These are phyloP conservation scores for Albula glossodonta DNA, from an alignment of 2,113 vertebrate species.

Conservation along the genomic window DNA sequence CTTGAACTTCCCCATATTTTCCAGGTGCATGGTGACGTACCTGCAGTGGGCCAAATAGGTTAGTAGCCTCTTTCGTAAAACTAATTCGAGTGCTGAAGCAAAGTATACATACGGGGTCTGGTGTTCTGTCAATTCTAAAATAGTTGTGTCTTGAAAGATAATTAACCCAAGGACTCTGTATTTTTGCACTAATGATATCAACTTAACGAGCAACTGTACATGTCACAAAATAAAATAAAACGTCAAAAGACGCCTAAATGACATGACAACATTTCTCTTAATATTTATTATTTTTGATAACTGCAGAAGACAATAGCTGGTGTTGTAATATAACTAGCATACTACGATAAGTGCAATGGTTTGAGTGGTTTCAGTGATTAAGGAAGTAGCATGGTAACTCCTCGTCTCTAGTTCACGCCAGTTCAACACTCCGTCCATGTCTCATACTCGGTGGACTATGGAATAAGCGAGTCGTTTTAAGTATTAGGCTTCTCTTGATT, in stretches of 20 bases:
- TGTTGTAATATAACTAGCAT: not conserved
- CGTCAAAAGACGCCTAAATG: not conserved
- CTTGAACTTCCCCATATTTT: not conserved
- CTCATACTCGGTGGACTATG: not conserved
- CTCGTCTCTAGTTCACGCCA: not conserved
- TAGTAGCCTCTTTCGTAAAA: not conserved
- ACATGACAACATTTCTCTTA: not conserved
- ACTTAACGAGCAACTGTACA: too few relatives aligned
- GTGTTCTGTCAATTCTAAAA: too few relatives aligned
- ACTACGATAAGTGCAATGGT: not conserved
- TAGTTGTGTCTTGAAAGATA: too few relatives aligned
- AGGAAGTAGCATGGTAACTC: conserved; percentile 14
- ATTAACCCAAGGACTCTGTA: too few relatives aligned
- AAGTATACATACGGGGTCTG: not conserved
- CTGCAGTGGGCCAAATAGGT: not conserved
- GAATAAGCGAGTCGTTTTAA: not conserved
- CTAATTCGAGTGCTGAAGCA: not conserved
- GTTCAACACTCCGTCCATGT: not conserved
- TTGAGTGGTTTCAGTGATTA: conserved; percentile 20
- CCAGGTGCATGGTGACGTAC: not conserved
- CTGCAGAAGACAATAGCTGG: not conserved
- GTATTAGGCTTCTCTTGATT: too few relatives aligned
- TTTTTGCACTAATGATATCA: too few relatives aligned
- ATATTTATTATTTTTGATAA: not conserved
- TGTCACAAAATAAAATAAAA: too few relatives aligned